Evolutionary conservation across 2,113 vertebrate genomes (phyloP), one percentile per base, ranked within the genome.

Genomic region (western clawed frog (Xenopus tropicalis)): DNA sequence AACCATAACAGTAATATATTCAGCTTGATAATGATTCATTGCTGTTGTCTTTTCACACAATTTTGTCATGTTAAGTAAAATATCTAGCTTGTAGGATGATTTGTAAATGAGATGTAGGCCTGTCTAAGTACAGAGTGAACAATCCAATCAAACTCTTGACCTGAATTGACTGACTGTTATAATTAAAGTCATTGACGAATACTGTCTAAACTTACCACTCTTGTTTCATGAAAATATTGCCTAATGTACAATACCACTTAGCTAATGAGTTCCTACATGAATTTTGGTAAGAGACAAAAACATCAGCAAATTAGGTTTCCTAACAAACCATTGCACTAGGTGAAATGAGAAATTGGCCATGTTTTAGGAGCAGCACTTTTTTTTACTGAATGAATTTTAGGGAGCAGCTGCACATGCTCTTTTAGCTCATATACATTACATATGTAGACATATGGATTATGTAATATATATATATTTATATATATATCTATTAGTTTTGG

Each of bases 61-160:
- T 22, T 59, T 59, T 10, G 4, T 59, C 7, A 4, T 23, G 14
- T 59, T 23, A 23, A 22, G 57, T 59, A 23, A 23, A 21, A 13
- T 48, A 48, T 37, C 19, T 66, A 29, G 17, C 52, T 46, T 46
- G 42, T 54, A 19, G 66, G 63, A 61, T 59, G 23, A 74, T 58
- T 42, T 67, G 56, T 74, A 67, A 74, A 74, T 59, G 12, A 29
- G 37, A 51, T 67, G 22, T 21, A 46, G 23, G 42, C 23, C 16
- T 17, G 66, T 74, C 29, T 22, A 59, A 74, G 29, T 51, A 58
- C 44, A 7, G 21, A 20, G 17, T 16, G 14, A 74, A 66, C 63
- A 74, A 66, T 74, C 54, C 42, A 74, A 67, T 59, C 71, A 74
- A 48, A 54, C 71, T 66, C 64, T 74, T 74, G 71, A 66, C 62